Conservation (phyloP, 2,797 vertebrate genomes). For the Anas flavirostris region DNA sequence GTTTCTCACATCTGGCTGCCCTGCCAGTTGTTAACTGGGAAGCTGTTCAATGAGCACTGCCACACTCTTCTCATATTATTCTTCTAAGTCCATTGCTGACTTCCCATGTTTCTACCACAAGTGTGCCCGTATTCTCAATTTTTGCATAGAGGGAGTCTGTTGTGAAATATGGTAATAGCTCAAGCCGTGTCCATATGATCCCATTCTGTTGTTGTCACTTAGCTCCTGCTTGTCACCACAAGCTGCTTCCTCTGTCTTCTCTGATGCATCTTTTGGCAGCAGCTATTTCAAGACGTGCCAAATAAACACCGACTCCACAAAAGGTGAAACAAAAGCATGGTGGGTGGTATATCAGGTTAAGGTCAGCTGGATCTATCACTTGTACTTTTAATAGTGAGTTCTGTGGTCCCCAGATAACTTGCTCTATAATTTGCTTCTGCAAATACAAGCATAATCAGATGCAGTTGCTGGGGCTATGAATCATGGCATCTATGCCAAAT, state of each 20-base stretch:
- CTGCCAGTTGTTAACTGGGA: background rate
- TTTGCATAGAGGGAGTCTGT: background rate
- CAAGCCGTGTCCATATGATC: background rate
- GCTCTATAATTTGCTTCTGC: background rate
- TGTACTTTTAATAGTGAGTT: background rate
- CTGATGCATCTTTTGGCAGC: constrained; percentile 41
- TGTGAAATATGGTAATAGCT: background rate
- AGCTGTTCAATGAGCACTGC: background rate
- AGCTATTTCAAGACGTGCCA: background rate
- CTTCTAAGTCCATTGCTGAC: background rate
- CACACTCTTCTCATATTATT: background rate
- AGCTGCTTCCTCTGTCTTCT: background rate
- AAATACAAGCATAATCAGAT: background rate
- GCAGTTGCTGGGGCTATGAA: constrained; percentile 55
- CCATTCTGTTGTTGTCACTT: constrained; percentile 1
- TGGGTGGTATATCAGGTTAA: background rate
- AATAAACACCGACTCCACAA: background rate
- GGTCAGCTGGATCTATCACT: background rate
- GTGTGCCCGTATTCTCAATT: background rate
- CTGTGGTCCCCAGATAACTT: background rate
- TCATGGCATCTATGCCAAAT: constrained; percentile 23
- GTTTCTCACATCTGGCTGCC: background rate
- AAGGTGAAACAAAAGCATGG: background rate
- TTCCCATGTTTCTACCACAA: background rate
- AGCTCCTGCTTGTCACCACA: background rate